Conservation (phyloP, 1,140 invertebrate species). For the Trichonephila inaurata region DNA sequence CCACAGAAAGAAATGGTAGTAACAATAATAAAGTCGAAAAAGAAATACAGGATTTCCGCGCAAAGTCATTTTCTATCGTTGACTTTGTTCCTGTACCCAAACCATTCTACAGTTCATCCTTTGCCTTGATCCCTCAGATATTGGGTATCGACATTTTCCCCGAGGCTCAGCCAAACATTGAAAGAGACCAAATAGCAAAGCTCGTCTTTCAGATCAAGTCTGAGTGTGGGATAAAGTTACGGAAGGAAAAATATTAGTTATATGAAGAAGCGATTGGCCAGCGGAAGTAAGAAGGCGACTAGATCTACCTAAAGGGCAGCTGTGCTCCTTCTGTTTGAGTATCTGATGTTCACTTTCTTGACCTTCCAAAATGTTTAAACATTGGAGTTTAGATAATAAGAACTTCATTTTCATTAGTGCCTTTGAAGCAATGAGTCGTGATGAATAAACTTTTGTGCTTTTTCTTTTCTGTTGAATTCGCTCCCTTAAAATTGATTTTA, state of each 20-base stretch:
- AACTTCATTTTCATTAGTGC: background rate
- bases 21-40: constrained; percentile 63
- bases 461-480: no score
- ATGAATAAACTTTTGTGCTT: no score
- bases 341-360: background rate
- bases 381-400: background rate
- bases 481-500: no score
- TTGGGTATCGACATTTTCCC: constrained; percentile 75
- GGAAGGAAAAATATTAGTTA: constrained; percentile 67
- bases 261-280: constrained; percentile 1
- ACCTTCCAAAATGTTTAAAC: background rate
- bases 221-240: constrained; percentile 62
- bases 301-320: constrained; percentile 1
- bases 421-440: no score
- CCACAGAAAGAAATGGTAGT: constrained; percentile 23
- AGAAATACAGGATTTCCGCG: constrained; percentile 74
- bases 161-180: constrained; percentile 71
- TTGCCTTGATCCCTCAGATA: constrained; percentile 73
- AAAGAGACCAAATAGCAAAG: constrained; percentile 58
- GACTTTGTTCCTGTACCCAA: constrained; percentile 69
- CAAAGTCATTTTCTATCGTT: constrained; percentile 77
- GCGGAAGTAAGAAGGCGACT: constrained; percentile 14
- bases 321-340: background rate
- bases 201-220: constrained; percentile 44
- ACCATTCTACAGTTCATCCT: constrained; percentile 75